Base-by-base conservation (phyloP, 2,888 invertebrate genomes). In the Andrena marginata region DNA sequence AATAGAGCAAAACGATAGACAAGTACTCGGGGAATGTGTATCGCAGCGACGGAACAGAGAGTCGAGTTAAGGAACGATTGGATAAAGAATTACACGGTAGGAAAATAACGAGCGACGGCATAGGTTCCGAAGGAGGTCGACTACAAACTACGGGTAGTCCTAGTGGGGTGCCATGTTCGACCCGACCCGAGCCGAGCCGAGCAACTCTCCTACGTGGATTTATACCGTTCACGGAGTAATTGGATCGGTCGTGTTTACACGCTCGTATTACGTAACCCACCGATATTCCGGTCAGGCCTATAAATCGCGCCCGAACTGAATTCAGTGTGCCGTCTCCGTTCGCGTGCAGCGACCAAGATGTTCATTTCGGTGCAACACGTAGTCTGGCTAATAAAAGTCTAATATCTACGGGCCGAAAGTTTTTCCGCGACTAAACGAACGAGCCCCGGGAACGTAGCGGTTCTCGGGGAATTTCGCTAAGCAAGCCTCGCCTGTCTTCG, bases 211-310 rank as follows among this genome's bases (percentile, higher is more conserved):
- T 69, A 51, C 71, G 42, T 42, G 73, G 69, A 70, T 74, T 81
- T 77, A n/a, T 49, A 73, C 48, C 77, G 77, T 31, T 73, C 69
- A 63, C 51, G 49, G 64, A 49, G 77, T 79, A 84, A 86, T 85
- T 82, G 74, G 77, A 85, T 86, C 77, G 86, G 33, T 75, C 42
- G 71, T 83, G 78, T 83, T 86, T 85, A 83, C 85, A 75, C 65
- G 65, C n/a, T 54, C 42, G 63, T 23, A 78, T 78, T 75, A 67
- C 69, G 68, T 78, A 78, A 82, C 72, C 31, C 49, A 6, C 33
- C 75, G 68, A 62, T 76, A 68, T 54, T 76, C 68, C 35, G 42
- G 51, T 54, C 35, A 42, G 60, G 16, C 63, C 51, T 63, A 33
- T 72, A 51, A 63, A 63, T 72, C 72, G 33, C 77, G 63, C 48